These are phyloP conservation scores for Acinonyx jubatus DNA, from an alignment of 2,113 vertebrate species.

Conservation along the genomic window DNA sequence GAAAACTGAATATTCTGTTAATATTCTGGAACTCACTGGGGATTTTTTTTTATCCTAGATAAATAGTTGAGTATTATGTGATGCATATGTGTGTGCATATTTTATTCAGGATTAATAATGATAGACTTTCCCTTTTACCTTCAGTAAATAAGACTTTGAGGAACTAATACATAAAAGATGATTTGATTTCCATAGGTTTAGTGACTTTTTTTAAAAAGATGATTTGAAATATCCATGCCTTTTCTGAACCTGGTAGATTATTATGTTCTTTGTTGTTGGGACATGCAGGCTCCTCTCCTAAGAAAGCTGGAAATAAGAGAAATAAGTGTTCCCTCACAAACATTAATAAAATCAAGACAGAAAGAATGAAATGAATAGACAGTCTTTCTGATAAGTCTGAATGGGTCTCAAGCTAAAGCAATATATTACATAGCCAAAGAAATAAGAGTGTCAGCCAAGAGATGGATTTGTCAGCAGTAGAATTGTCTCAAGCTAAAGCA, in stretches of 20 bases:
- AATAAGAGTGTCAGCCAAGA: not conserved
- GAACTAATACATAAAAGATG: not conserved
- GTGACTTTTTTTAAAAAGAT: not conserved
- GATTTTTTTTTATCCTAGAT: conserved; percentile 5
- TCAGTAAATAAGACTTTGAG: conserved; percentile 24
- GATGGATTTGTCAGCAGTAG: not conserved
- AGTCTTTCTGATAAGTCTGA: not conserved
- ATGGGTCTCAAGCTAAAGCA: not conserved
- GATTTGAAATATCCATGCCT: conserved; percentile 5
- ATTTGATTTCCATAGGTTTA: not conserved
- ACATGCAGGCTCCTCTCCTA: not conserved
- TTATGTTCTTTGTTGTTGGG: not conserved
- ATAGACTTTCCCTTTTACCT: conserved; percentile 28
- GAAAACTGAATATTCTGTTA: conserved; percentile 13
- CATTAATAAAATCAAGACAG: not conserved
- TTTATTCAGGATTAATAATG: conserved; percentile 17
- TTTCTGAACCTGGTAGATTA: not conserved
- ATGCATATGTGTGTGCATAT: not conserved
- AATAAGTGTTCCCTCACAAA: not conserved
- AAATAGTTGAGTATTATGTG: conserved; percentile 6
- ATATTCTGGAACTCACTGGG: not conserved
- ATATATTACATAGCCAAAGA: not conserved
- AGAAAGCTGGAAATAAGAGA: not conserved
- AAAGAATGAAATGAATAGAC: not conserved
- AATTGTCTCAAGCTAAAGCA: not conserved